Evolutionary conservation across 1,140 invertebrate genomes (phyloP).

Genomic region (Brachionus plicatilis): DNA sequence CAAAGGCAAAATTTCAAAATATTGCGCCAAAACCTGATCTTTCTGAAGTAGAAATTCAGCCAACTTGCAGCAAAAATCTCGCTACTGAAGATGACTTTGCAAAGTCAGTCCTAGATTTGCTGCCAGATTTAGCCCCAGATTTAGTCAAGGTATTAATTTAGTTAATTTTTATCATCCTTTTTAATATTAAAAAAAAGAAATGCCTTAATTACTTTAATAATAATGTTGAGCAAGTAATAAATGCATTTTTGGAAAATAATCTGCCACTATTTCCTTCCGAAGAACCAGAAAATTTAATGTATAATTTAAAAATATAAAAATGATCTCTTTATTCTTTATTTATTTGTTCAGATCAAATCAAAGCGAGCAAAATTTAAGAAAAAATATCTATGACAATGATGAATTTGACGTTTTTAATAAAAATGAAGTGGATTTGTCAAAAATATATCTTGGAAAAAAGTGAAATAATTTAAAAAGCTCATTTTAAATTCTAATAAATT

Average conservation of each 20-base stretch:
- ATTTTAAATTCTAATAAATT: neutral
- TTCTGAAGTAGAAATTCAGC: neutral
- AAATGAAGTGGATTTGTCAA: neutral
- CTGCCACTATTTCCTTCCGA: neutral
- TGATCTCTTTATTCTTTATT: neutral
- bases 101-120: neutral
- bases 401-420: constrained; percentile 39
- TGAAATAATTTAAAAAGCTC: neutral
- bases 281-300: neutral
- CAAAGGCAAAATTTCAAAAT: neutral
- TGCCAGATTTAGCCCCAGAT: constrained; percentile 1
- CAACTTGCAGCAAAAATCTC: neutral
- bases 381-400: constrained; percentile 33
- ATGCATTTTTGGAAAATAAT: constrained; percentile 37
- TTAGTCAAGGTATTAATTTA: neutral
- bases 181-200: neutral
- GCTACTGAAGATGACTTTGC: neutral
- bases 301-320: neutral
- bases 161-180: too few species aligned
- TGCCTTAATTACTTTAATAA: constrained; percentile 10
- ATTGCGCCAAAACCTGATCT: neutral
- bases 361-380: neutral
- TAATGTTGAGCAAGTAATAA: constrained; percentile 15
- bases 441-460: constrained; percentile 35
- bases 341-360: neutral